Base-by-base conservation (phyloP, 1,140 invertebrate species). In the Drosophila sucinea region DNA sequence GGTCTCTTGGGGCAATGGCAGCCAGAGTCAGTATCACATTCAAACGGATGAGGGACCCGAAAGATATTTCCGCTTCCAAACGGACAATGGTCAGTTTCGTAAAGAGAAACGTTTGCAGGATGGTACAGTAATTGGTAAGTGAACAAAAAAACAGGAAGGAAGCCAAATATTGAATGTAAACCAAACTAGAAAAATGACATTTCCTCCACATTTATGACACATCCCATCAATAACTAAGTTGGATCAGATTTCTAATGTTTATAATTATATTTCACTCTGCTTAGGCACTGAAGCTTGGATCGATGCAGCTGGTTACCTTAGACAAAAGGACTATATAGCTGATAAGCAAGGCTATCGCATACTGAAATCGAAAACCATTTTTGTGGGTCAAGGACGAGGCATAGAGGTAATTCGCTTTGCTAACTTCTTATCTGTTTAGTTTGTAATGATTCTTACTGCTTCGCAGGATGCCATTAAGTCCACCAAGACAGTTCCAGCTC, bases 11-110 rank as follows among this genome's bases (percentile, higher is more conserved):
- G 85, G 82, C 55, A 73, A 78, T 23, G 61, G 81, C 17, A 90
- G 87, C 33, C 76, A 83, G 29, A 89, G 89, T 38, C 96, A 97
- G 92, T 97, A 97, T 92, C 96, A 98, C 92, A 97, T 97, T 79
- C 97, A 97, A 92, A 97, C 96, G n/a, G 97, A 98, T 89, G 96
- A 97, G 92, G 97, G 96, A 27, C 95, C 96, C 0, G 96, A 97
- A 81, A 93, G 97, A 30, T 97, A 96, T 92, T 97, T 97, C 93
- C 94, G 96, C 66, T 98, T 96, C 91, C 96, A 97, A 92, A 98
- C 97, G 0, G 94, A 96, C 73, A 97, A 96, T 91, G 97, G 97
- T 1, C 97, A 98, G 90, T 98, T 97, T 89, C 94, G 97, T 11
- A 97, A 97, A 92, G 97, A 97, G 90, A 96, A 96, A 90, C 93